These are phyloP conservation scores for Otolemur garnettii DNA, from an alignment of 2,113 vertebrate species.

Conservation along the genomic window DNA sequence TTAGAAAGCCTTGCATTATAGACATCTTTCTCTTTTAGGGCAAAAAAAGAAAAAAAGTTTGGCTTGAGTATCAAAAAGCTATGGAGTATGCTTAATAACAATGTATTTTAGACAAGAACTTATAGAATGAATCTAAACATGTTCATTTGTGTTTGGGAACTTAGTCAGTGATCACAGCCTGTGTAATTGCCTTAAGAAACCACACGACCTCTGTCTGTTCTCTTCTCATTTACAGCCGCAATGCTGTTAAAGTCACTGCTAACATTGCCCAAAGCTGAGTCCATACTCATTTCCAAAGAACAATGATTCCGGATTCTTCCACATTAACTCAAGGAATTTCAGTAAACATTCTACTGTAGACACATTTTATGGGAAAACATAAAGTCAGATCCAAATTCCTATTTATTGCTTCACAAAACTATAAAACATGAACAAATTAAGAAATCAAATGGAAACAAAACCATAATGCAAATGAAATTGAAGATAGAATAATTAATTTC, in stretches of 20 bases:
- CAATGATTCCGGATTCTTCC: neutral
- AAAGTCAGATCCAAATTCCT: neutral
- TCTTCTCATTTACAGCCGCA: neutral
- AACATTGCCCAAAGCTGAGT: neutral
- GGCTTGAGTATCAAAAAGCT: neutral
- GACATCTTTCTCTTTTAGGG: neutral
- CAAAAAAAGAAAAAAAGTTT: neutral
- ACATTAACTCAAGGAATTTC: neutral
- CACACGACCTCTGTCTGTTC: neutral
- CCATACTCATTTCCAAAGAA: neutral
- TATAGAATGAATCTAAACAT: neutral
- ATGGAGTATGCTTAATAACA: neutral
- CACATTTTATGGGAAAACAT: neutral
- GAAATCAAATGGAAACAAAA: neutral
- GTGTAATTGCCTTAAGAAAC: neutral
- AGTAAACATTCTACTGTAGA: neutral
- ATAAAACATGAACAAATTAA: neutral
- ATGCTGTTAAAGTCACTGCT: neutral
- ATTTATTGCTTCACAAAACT: neutral
- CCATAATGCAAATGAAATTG: neutral
- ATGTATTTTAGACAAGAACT: neutral
- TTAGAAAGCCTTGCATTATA: neutral
- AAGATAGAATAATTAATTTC: neutral
- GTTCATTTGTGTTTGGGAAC: neutral
- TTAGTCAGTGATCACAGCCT: neutral